Base-by-base conservation (phyloP, 2,888 invertebrate genomes). In the Mimas tiliae region DNA sequence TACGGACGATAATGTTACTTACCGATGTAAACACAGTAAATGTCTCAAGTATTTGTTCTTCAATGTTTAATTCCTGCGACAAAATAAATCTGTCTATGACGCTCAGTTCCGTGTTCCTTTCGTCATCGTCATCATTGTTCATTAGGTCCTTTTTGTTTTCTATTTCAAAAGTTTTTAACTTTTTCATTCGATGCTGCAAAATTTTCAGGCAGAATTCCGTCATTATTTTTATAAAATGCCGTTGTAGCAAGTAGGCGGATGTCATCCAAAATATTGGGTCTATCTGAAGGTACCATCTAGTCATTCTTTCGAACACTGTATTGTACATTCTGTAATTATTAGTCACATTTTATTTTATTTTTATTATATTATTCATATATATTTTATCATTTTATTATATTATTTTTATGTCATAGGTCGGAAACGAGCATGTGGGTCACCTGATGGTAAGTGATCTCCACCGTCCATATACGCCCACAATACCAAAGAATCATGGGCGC, bases 21-120 rank as follows among this genome's bases (percentile, higher is more conserved):
- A 91, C 91, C 52, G 91, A 84, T 47, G 91, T 91, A 70, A 91
- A 92, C 67, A 91, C 76, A 2, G 92, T 91, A 67, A 89, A 88
- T 0, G 87, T 90, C 71, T 90, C 91, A 0, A 76, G 69, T 1
- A 80, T 1, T 53, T 90, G 33, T 45, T 89, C 87, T 0, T 79
- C 73, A 0, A 66, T 48, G 66, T 78, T 71, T 14, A 91, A 69
- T 53, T 87, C 85, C 11, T 84, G 72, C 0, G 89, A 88, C 42
- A 91, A 68, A 62, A 91, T 75, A 65, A 91, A 88, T 64, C 89
- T 82, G 62, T 91, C 91, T n/a, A 91, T 83, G 0, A 89, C 86
- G 72, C 90, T 90, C 7, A 91, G 70, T 58, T 83, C 75, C 0
- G 86, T 84, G 50, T 86, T 87, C 1, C 68, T 74, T 9, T 66